Evolutionary conservation across 2,797 vertebrate genomes (phyloP).

Genomic region (Chaunax sp.): DNA sequence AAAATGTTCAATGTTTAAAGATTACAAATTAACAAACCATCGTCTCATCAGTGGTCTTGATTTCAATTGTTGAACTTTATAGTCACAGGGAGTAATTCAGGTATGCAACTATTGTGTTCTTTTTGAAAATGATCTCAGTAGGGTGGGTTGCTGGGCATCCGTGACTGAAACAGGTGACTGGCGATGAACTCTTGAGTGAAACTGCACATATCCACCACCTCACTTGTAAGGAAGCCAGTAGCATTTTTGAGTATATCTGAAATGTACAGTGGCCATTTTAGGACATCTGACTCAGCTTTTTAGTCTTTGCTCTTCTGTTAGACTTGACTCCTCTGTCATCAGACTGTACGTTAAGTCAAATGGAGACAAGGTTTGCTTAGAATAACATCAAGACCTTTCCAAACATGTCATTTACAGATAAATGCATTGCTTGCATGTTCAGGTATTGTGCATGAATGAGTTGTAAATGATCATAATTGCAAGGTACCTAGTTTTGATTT

Average conservation of each 20-base stretch:
- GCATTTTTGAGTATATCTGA: background rate
- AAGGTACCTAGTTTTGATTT: too few species aligned
- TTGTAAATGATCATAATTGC: too few species aligned
- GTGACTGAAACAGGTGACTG: conserved; percentile 14
- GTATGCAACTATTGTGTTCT: too few species aligned
- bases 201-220: conserved; percentile 2
- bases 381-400: too few species aligned
- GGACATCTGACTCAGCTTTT: background rate
- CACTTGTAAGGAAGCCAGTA: background rate
- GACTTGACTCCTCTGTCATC: background rate
- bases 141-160: conserved; percentile 16
- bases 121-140: background rate
- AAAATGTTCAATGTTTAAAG: background rate
- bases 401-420: background rate
- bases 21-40: background rate
- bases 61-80: background rate
- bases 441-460: background rate
- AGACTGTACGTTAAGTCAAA: background rate
- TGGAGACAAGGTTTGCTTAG: too few species aligned
- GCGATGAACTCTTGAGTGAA: conserved; percentile 9
- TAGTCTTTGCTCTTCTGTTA: background rate
- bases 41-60: background rate
- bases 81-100: too few species aligned
- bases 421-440: background rate
- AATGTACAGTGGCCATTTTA: background rate